Percentiles rank a stretch among this genome's conserved stretches.
These are phyloP conservation scores for Ephialtes manifestator DNA, from an alignment of 2,888 invertebrate species.

Conservation along the genomic window DNA sequence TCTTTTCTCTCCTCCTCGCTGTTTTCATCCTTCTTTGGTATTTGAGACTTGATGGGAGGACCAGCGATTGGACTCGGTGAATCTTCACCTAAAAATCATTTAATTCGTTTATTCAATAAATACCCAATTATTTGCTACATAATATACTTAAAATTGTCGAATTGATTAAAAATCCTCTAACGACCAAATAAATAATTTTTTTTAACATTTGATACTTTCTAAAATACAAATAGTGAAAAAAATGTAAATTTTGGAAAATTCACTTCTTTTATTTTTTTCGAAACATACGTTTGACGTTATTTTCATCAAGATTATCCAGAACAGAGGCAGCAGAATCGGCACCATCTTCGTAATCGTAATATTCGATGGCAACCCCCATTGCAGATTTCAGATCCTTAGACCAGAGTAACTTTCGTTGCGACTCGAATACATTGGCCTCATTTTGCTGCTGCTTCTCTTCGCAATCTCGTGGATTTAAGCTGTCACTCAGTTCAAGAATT, in stretches of 20 bases:
- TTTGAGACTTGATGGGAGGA: not conserved
- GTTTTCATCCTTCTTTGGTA: conserved; percentile 63
- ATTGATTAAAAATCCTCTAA: not conserved
- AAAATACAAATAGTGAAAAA: too few species aligned
- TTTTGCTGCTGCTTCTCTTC: not conserved
- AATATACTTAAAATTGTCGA: not conserved
- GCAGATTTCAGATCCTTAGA: conserved; percentile 44
- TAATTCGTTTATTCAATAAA: conserved; percentile 1
- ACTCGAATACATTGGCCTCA: conserved; percentile 17
- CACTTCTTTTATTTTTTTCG: too few species aligned
- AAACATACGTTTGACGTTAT: conserved; percentile 45
- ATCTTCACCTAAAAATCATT: conserved; percentile 6
- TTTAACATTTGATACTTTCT: too few species aligned
- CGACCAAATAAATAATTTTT: too few species aligned
- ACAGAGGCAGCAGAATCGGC: conserved; percentile 45
- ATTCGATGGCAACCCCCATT: conserved; percentile 71
- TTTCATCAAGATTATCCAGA: conserved; percentile 23
- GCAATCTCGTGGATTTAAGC: conserved; percentile 58
- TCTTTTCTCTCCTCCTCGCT: conserved; percentile 63
- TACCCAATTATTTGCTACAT: not conserved
- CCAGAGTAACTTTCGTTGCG: conserved; percentile 67
- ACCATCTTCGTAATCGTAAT: conserved; percentile 78
- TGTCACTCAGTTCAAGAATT: conserved; percentile 73
- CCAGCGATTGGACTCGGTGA: not conserved
- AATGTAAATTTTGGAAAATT: too few species aligned